Conservation (phyloP, 2,797 vertebrate genomes). For the Cirrhinus mrigala region DNA sequence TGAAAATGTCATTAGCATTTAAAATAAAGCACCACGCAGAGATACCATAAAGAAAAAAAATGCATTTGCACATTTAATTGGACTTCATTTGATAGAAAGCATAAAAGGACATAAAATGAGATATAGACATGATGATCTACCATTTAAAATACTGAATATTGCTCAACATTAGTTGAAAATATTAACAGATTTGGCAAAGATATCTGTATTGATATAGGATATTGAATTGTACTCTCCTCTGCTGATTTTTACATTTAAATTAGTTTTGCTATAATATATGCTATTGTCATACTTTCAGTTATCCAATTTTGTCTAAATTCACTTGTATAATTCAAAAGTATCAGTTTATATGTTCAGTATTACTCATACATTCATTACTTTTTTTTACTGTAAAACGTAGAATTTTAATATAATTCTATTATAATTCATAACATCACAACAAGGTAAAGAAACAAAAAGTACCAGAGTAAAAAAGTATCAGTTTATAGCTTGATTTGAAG, state of each 20-base stretch:
- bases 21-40: constrained; percentile 22
- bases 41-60: neutral
- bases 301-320: neutral
- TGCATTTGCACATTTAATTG: neutral
- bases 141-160: neutral
- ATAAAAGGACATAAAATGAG: neutral
- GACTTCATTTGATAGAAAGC: neutral
- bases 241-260: neutral
- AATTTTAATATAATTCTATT: too few species aligned
- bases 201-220: neutral
- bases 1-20: constrained; percentile 4
- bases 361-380: neutral
- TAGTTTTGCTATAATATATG: neutral
- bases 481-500: neutral
- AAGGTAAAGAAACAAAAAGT: too few species aligned
- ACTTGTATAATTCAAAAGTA: neutral
- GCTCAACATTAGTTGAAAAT: neutral
- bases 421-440: neutral
- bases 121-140: neutral
- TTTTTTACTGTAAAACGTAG: neutral
- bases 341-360: neutral
- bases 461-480: neutral
- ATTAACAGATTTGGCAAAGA: neutral
- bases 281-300: neutral
- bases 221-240: neutral